Percentiles rank a stretch among this genome's conserved stretches.
Evolutionary conservation across 1,140 invertebrate genomes (phyloP).

Genomic region (Achroia grisella): DNA sequence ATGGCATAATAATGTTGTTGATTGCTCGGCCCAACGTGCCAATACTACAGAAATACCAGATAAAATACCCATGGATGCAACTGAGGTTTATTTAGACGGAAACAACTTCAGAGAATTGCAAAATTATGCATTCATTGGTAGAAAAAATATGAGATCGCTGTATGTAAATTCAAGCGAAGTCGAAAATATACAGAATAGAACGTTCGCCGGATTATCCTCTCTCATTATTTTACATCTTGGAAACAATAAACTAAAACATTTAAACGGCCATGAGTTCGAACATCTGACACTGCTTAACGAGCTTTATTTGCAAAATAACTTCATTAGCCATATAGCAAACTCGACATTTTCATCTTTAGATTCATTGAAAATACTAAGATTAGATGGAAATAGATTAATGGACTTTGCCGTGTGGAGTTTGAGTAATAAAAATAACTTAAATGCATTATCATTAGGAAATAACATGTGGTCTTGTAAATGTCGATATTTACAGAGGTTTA

Average conservation of each 20-base stretch:
- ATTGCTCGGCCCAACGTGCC: constrained; percentile 85
- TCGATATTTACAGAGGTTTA: constrained; percentile 89
- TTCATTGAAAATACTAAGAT: constrained; percentile 84
- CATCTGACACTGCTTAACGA: constrained; percentile 86
- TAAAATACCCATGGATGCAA: constrained; percentile 94
- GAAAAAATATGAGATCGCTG: constrained; percentile 90
- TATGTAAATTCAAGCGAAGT: constrained; percentile 91
- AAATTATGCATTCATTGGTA: constrained; percentile 93
- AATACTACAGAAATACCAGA: constrained; percentile 80
- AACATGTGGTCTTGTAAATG: constrained; percentile 94
- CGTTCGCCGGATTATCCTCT: constrained; percentile 91
- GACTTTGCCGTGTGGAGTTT: constrained; percentile 90
- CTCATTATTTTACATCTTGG: constrained; percentile 89
- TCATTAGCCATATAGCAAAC: constrained; percentile 84
- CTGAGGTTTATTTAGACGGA: constrained; percentile 92
- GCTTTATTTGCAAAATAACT: constrained; percentile 91
- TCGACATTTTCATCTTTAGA: constrained; percentile 83
- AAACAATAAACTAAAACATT: constrained; percentile 85
- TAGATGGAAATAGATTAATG: constrained; percentile 89
- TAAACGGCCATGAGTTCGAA: constrained; percentile 93
- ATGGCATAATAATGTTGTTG: constrained; percentile 94
- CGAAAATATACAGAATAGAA: constrained; percentile 91
- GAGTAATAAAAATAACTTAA: constrained; percentile 78
- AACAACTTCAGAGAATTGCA: constrained; percentile 89
- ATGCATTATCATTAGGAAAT: constrained; percentile 81